Conservation (phyloP, 1,140 invertebrate species). For the Calliopsis andreniformis region DNA sequence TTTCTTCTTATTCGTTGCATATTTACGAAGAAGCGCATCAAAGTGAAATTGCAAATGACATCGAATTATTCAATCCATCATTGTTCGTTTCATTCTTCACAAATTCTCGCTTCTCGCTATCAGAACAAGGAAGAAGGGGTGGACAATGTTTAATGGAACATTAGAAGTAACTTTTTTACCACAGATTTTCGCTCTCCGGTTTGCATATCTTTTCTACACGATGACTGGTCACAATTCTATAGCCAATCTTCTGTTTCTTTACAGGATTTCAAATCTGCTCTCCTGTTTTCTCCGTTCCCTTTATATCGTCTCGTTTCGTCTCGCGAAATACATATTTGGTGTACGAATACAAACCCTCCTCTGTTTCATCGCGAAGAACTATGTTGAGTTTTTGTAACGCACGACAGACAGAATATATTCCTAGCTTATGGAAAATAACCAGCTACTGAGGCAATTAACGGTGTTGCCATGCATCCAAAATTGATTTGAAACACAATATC, state of each 20-base stretch:
- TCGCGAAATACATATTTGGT: conserved; percentile 60
- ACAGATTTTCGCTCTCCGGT: conserved; percentile 25
- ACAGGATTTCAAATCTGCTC: conserved; percentile 63
- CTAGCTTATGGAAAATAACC: background rate
- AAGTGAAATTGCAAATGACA: background rate
- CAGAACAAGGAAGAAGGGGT: background rate
- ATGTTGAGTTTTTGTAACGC: conserved; percentile 9
- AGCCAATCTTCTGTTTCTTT: conserved; percentile 62
- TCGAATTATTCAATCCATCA: conserved; percentile 1
- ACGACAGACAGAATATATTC: background rate
- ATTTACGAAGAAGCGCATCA: conserved; percentile 9
- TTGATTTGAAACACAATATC: conserved; percentile 55
- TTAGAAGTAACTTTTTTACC: conserved; percentile 30
- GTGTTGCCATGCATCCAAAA: conserved; percentile 21
- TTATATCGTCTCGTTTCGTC: background rate
- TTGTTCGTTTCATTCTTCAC: background rate
- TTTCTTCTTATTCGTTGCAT: too few relatives aligned
- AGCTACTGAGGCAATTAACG: conserved; percentile 10
- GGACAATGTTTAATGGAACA: background rate
- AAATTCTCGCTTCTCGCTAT: conserved; percentile 1
- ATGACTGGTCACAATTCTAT: conserved; percentile 43
- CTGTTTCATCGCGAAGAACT: background rate
- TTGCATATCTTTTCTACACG: conserved; percentile 33
- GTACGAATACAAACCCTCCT: conserved; percentile 19
- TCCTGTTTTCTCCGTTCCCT: conserved; percentile 11